phyloP scores from a whole-genome alignment of 2,888 invertebrate species.

The Strigamia crassipes region DNA sequence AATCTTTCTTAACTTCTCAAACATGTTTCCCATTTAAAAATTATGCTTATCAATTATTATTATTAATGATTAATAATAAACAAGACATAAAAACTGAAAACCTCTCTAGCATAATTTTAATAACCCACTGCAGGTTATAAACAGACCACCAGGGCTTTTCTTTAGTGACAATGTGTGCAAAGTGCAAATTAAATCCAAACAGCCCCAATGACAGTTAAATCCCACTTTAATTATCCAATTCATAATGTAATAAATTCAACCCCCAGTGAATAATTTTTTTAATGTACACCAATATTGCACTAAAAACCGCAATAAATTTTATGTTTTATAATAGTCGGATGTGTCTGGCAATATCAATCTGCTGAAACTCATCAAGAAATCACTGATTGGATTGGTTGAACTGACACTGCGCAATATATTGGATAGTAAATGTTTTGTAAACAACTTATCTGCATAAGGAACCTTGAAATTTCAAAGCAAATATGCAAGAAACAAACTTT shows the following conservation, averaged over 20 bases:
- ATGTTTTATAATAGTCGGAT: no score
- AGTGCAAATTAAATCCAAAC: slow-evolving; percentile 37
- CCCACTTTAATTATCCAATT: slow-evolving; percentile 34
- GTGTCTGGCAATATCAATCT: no score
- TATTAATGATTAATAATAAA: slow-evolving; percentile 32
- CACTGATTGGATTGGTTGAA: no score
- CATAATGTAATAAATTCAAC: background rate
- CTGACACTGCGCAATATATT: no score
- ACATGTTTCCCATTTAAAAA: background rate
- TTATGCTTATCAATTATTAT: background rate
- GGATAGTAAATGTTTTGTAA: no score
- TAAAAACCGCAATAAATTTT: background rate
- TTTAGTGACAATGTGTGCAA: slow-evolving; percentile 19
- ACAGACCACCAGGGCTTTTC: background rate
- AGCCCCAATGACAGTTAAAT: slow-evolving; percentile 20
- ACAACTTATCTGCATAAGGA: no score
- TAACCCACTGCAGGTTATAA: background rate
- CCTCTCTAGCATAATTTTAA: slow-evolving; percentile 14
- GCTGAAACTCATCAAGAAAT: no score
- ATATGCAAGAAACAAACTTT: no score
- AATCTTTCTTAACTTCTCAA: background rate
- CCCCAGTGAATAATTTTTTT: background rate
- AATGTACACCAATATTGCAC: background rate
- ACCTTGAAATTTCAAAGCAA: no score
- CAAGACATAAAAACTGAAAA: slow-evolving; percentile 37